Base-by-base conservation (phyloP, 2,888 invertebrate genomes). In the Apeira syringaria region DNA sequence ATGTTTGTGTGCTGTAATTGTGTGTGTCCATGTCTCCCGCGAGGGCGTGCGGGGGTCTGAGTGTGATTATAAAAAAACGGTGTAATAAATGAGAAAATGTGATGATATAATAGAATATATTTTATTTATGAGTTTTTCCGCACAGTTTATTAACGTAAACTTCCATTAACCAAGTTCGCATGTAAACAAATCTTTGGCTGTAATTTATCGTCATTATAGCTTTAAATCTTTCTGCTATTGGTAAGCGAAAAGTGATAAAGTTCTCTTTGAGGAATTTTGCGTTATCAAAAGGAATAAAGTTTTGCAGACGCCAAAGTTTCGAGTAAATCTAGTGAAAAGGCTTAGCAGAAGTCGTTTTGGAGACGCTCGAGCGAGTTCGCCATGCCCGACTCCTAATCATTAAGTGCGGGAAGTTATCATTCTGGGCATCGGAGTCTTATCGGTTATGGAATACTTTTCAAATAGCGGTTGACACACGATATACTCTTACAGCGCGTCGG, bases 141-240 rank as follows among this genome's bases (percentile, higher is more conserved):
- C n/a, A n/a, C n/a, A n/a, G n/a, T n/a, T n/a, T n/a, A n/a, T n/a
- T n/a, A n/a, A n/a, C n/a, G n/a, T n/a, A n/a, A n/a, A n/a, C n/a
- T n/a, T n/a, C n/a, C n/a, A n/a, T n/a, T n/a, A n/a, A n/a, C n/a
- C n/a, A n/a, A n/a, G n/a, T n/a, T n/a, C n/a, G n/a, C n/a, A n/a
- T n/a, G n/a, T n/a, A n/a, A 2, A 22, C 13, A 24, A 18, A 5
- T 29, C 29, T 18, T 33, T 33, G 13, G 6, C 13, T 24, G 24
- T 31, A 26, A 35, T 35, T 42, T 22, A 22, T 27, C 24, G 17
- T 36, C 22, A 22, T 28, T 32, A 37, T 32, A 33, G 54, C 53
- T 50, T 54, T 50, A 59, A 57, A 56, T 55, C 51, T 59, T 55
- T 9, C 25, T 27, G 24, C 17, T n/a, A 17, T 34, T 27, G 7